Base-by-base conservation (phyloP, 2,797 vertebrate species). In the Hirundo rustica region DNA sequence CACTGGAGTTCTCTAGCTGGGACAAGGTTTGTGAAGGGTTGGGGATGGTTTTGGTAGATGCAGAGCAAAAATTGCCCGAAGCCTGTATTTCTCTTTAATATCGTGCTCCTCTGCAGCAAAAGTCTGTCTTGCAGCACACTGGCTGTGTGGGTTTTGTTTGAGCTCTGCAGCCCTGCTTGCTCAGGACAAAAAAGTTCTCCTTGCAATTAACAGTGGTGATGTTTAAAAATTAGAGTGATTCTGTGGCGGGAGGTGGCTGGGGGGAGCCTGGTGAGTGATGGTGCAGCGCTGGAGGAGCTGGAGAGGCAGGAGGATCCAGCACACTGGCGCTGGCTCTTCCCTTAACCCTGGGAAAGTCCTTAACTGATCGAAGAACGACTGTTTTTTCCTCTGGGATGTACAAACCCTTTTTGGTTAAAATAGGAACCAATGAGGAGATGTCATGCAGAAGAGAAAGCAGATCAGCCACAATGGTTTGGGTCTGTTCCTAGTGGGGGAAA, bases 281-380 rank as follows among this genome's bases (percentile, higher is more conserved):
- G 61, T 71, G 38, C 87, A 50, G 5, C 0, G 0, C 68, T 77
- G 72, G 87, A 93, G 65, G 50, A 66, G 23, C 71, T 68, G 71
- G n/a, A 66, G 67, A 45, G 64, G 81, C 79, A 83, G 68, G 51
- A 55, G 54, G 50, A 85, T 55, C 68, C 1, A 0, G 19, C 71
- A 50, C 5, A 2, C 80, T 76, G 84, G 34, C 0, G 0, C 75
- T 88, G 70, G 25, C 32, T 92, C 38, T 86, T 72, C 73, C 64
- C 51, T 94, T 47, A 89, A 62, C 76, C 93, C 85, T 96, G 91
- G 91, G 95, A 96, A 96, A 95, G 51, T 95, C 89, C 67, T 81
- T 38, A 74, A 68, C 22, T 85, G 88, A 89, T 50, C 47, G 76
- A 94, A 71, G 68, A 82, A 77, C 73, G 78, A 8, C 13, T 89